Evolutionary conservation across 2,888 invertebrate species (phyloP).

Genomic region (Agriotes lineatus): DNA sequence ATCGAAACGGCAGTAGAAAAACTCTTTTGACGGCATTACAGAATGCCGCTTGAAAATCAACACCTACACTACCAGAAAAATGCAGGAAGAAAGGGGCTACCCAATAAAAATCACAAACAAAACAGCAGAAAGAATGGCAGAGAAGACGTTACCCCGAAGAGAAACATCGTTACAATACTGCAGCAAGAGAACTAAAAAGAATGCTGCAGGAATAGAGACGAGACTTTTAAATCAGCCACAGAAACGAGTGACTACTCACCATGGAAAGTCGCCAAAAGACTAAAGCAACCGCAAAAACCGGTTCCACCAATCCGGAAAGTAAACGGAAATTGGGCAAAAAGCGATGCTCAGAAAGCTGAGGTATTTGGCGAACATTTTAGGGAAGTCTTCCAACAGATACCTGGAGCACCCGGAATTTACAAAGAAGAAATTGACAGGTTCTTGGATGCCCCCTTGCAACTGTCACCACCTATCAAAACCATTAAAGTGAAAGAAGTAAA

Average conservation of each 20-base stretch:
- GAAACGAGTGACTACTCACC: constrained; percentile 4
- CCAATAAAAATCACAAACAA: constrained; percentile 6
- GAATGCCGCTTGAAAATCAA: constrained; percentile 5
- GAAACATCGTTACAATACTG: constrained; percentile 4
- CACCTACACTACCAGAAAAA: constrained; percentile 15
- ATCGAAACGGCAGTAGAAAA: constrained; percentile 11
- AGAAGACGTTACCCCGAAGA: constrained; percentile 9
- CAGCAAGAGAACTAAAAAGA: constrained; percentile 10
- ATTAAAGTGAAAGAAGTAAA: constrained; percentile 2
- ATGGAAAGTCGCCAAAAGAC: background rate
- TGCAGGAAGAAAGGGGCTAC: constrained; percentile 5
- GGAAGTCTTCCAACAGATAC: background rate
- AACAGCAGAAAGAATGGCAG: constrained; percentile 8
- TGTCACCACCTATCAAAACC: background rate
- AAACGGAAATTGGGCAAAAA: constrained; percentile 2
- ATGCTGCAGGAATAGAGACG: constrained; percentile 11
- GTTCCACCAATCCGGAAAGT: background rate
- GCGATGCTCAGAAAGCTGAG: constrained; percentile 1
- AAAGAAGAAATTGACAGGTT: background rate
- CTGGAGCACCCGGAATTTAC: background rate
- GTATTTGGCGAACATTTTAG: background rate
- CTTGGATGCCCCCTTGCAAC: background rate
- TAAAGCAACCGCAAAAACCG: constrained; percentile 7
- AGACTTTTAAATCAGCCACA: constrained; percentile 4
- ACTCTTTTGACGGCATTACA: background rate